Evolutionary conservation across 2,113 vertebrate genomes (phyloP), one percentile per base, ranked within the genome.

Genomic region (Bagarius yarrelli): DNA sequence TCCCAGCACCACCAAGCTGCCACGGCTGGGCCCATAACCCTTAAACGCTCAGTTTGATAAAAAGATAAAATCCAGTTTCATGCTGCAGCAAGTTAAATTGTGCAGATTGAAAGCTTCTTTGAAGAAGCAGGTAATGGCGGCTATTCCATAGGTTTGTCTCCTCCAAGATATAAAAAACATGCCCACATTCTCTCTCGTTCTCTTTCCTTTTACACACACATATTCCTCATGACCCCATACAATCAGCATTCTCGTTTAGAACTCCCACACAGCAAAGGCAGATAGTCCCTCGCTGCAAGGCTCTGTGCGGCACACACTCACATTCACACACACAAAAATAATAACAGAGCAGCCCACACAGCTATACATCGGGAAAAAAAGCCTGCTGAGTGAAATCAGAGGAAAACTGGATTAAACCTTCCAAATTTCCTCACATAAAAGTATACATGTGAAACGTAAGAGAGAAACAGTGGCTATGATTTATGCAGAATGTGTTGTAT

Each of bases 211-310:
- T 2, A 80, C n/a, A 66, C 78, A 80, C 36, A 73, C 69, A 73
- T 52, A 80, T 56, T 21, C 57, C 25, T 63, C 79, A 81, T 72
- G 52, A 81, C 71, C 50, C 71, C 52, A 44, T 67, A 81, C 60
- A 81, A 66, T 74, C 74, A 52, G 71, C 60, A 67, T 66, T 18
- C 61, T 61, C 18, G 27, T 81, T 76, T 81, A 75, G 52, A 34
- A 81, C 72, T 56, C 80, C 80, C 80, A 81, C 80, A 57, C 71
- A 66, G 59, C 47, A 50, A 81, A 56, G 25, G 72, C 60, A 81
- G 57, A 84, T 72, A 52, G 16, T 72, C 57, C 72, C 56, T 78
- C 55, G 59, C 32, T 79, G 63, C 47, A 23, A 50, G n/a, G 32
- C 66, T 50, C 44, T 57, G 32, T 76, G 72, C 60, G 18, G 27